Conservation (phyloP, 1,140 invertebrate species). For the Drosophila parabipectinata region DNA sequence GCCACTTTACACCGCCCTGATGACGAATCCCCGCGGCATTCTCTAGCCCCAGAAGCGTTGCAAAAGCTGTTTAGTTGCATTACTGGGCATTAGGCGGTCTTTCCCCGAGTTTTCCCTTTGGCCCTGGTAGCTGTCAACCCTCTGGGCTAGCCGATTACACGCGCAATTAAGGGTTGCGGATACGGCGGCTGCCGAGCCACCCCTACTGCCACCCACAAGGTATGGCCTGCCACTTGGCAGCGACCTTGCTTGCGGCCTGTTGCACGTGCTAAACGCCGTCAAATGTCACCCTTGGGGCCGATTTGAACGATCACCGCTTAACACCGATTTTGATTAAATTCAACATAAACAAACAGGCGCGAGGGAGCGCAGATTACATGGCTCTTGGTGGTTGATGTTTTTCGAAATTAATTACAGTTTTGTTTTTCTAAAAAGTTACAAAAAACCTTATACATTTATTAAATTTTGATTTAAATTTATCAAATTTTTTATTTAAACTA, state of each 20-base stretch:
- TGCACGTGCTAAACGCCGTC: slow-evolving; percentile 62
- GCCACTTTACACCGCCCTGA: slow-evolving; percentile 27
- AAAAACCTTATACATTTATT: no score
- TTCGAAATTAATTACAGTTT: not conserved
- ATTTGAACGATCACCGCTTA: slow-evolving; percentile 56
- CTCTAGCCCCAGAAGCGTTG: slow-evolving; percentile 8
- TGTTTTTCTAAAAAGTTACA: not conserved
- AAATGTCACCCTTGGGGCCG: slow-evolving; percentile 71
- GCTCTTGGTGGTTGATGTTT: not conserved
- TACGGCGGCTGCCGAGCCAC: slow-evolving; percentile 33
- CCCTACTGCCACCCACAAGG: slow-evolving; percentile 11
- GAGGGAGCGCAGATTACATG: not conserved
- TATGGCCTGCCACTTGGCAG: slow-evolving; percentile 32
- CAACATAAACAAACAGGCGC: slow-evolving; percentile 47
- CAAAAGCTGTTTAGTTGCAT: slow-evolving; percentile 70
- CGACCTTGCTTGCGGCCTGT: slow-evolving; percentile 63
- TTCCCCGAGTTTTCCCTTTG: not conserved
- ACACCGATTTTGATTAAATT: slow-evolving; percentile 74
- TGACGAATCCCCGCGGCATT: slow-evolving; percentile 21
- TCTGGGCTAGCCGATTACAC: slow-evolving; percentile 60
- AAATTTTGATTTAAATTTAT: no score
- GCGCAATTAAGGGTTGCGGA: slow-evolving; percentile 77
- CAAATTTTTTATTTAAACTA: no score
- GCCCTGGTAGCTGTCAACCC: slow-evolving; percentile 15
- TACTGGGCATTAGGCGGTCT: slow-evolving; percentile 58